Evolutionary conservation across 2,797 vertebrate genomes (phyloP).

Genomic region (Cottoperca gobio): DNA sequence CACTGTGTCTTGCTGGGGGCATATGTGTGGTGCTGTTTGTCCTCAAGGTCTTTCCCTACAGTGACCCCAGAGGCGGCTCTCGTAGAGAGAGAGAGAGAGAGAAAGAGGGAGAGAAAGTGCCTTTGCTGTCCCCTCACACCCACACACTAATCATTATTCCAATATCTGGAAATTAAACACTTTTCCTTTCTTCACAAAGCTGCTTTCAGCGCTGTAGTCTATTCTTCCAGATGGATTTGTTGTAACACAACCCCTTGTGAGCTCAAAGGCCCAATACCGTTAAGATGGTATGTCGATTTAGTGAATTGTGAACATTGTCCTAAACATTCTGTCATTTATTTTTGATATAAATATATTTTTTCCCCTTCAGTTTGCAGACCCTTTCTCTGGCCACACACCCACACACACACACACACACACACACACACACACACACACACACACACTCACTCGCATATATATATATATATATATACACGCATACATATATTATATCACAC

Average conservation of each 20-base stretch:
- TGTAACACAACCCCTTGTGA: conserved; percentile 33
- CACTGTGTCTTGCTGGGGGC: conserved; percentile 52
- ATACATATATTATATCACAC: conserved; percentile 63
- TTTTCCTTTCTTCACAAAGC: conserved; percentile 65
- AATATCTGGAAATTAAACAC: conserved; percentile 62
- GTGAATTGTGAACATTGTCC: conserved; percentile 62
- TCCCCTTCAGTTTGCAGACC: conserved; percentile 62
- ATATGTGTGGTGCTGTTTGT: conserved; percentile 81
- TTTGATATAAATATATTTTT: conserved; percentile 30
- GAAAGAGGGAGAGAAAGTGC: conserved; percentile 84
- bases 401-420: conserved; percentile 45
- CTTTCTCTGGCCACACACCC: conserved; percentile 59
- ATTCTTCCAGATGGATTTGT: conserved; percentile 55
- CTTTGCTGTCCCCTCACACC: conserved; percentile 79
- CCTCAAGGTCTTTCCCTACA: conserved; percentile 85
- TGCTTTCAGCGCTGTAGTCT: conserved; percentile 64
- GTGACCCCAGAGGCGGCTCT: conserved; percentile 83
- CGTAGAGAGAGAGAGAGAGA: conserved; percentile 80
- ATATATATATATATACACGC: not conserved
- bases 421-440: conserved; percentile 48
- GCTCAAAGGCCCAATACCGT: conserved; percentile 62
- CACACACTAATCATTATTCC: conserved; percentile 59
- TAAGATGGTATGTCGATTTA: conserved; percentile 68
- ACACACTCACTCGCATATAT: conserved; percentile 16
- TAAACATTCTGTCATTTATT: conserved; percentile 49